These are phyloP conservation scores for Lochmaea crataegi DNA, from an alignment of 2,888 invertebrate species.

Conservation along the genomic window DNA sequence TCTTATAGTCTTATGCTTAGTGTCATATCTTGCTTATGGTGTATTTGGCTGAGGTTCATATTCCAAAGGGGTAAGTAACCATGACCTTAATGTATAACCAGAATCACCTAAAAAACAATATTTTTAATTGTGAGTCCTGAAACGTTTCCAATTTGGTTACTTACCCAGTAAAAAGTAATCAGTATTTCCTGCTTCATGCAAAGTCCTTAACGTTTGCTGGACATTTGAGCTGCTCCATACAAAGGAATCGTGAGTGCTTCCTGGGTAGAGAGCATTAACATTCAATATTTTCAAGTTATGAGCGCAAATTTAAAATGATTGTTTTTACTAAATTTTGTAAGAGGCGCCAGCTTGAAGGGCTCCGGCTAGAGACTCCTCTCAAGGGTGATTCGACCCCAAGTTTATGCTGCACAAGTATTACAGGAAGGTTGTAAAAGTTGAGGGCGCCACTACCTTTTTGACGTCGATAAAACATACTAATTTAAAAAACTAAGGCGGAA, in stretches of 20 bases:
- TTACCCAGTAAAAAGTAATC: background rate
- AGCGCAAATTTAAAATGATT: slow-evolving; percentile 11
- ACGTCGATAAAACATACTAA: no score
- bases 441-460: no score
- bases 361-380: no score
- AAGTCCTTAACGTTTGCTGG: no score
- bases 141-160: background rate
- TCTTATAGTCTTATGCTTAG: slow-evolving; percentile 23
- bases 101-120: slow-evolving; percentile 10
- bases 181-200: background rate
- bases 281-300: slow-evolving; percentile 22
- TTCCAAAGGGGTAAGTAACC: background rate
- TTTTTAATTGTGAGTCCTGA: no score
- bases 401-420: no score
- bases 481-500: no score
- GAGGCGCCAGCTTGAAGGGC: no score
- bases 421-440: no score
- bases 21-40: slow-evolving; percentile 31
- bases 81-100: background rate
- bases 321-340: background rate
- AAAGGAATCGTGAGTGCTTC: slow-evolving; percentile 16
- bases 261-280: slow-evolving; percentile 14
- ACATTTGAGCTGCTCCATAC: slow-evolving; percentile 4
- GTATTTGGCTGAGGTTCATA: background rate
- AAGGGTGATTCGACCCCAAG: no score